Evolutionary conservation across 2,888 invertebrate species (phyloP).

Genomic region (Cryptocephalus primarius): DNA sequence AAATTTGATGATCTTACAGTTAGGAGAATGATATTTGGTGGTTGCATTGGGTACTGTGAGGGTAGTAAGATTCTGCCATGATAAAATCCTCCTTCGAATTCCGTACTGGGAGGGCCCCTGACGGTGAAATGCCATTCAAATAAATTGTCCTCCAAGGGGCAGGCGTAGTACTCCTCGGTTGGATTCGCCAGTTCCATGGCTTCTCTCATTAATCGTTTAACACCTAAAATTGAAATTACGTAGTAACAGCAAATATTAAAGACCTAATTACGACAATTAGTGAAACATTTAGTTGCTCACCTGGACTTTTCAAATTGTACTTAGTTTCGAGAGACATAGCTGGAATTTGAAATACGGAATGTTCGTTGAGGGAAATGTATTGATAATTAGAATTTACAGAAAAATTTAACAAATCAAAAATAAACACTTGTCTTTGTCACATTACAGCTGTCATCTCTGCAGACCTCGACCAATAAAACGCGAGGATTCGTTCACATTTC

Average conservation of each 20-base stretch:
- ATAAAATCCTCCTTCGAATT: constrained; percentile 84
- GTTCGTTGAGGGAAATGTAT: constrained; percentile 1
- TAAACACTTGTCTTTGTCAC: constrained; percentile 8
- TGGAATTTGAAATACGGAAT: not conserved
- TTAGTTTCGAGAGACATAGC: constrained; percentile 42
- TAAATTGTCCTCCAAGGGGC: constrained; percentile 86
- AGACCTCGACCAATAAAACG: too few species aligned
- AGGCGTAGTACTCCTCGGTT: constrained; percentile 81
- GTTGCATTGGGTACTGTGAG: constrained; percentile 94
- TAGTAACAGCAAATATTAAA: not conserved
- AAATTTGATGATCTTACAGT: constrained; percentile 49
- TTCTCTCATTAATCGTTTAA: constrained; percentile 87
- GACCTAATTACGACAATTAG: not conserved
- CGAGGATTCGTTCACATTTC: too few species aligned
- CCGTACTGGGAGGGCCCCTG: constrained; percentile 76
- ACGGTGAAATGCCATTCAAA: constrained; percentile 98
- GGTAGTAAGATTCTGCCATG: constrained; percentile 88
- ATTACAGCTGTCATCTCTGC: too few species aligned
- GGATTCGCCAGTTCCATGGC: constrained; percentile 76
- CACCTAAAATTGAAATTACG: constrained; percentile 48
- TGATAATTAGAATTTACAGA: constrained; percentile 3
- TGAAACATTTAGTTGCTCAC: constrained; percentile 27
- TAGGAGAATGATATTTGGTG: constrained; percentile 84
- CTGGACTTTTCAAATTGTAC: constrained; percentile 51
- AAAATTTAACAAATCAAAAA: constrained; percentile 12